phyloP scores from a whole-genome alignment of 2,797 vertebrate genomes.

The Melopsittacus undulatus region DNA sequence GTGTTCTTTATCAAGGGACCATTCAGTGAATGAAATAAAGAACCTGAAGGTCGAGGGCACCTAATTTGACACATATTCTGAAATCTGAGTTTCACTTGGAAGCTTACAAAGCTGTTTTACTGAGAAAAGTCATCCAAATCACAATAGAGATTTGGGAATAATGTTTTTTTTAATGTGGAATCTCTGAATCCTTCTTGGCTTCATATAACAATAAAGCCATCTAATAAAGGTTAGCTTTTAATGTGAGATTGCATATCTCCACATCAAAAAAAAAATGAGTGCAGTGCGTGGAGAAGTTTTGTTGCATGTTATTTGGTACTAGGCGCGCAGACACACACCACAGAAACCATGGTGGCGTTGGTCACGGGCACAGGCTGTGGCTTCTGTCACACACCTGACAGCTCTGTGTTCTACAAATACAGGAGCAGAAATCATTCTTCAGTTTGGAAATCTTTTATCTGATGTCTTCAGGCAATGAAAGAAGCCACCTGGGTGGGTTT shows the following conservation, averaged over 20 bases:
- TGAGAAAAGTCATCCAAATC: neutral
- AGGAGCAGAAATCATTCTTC: neutral
- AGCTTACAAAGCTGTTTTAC: neutral
- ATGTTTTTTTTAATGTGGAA: neutral
- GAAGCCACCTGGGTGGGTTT: rapidly evolving
- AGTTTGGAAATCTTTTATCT: neutral
- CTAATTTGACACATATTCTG: neutral
- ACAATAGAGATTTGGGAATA: neutral
- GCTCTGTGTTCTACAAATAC: neutral
- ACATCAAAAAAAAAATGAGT: neutral
- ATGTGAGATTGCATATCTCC: neutral
- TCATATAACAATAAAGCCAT: neutral
- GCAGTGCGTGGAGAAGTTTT: neutral
- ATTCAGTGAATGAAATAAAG: neutral
- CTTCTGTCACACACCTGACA: neutral
- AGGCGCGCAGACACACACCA: neutral
- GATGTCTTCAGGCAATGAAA: neutral
- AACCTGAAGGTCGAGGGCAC: neutral
- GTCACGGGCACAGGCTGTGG: neutral
- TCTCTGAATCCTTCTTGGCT: neutral
- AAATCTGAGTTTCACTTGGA: neutral
- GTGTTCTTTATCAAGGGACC: neutral
- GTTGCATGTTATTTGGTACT: neutral
- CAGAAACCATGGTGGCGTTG: neutral
- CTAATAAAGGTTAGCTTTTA: neutral